phyloP scores from a whole-genome alignment of 2,888 invertebrate species.

The Dryomyza anilis region DNA sequence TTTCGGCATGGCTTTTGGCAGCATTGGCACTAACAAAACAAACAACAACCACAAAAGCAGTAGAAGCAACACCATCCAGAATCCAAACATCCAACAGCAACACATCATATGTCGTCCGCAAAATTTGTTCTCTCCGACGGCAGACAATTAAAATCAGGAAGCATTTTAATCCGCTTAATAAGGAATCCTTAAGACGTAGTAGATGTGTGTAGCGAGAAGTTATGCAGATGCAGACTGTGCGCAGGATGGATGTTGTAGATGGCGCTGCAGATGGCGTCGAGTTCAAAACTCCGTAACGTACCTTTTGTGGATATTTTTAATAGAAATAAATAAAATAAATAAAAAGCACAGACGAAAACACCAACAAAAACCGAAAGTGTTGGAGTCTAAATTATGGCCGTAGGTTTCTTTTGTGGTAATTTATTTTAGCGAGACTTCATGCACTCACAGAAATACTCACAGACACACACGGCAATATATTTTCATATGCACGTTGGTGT shows the following conservation, averaged over 20 bases:
- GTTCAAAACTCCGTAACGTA: no score
- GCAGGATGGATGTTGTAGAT: not conserved
- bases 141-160: conserved; percentile 59
- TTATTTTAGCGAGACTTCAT: conserved; percentile 19
- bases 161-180: conserved; percentile 60
- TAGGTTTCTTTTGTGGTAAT: conserved; percentile 36
- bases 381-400: conserved; percentile 39
- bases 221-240: not conserved
- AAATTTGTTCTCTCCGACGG: conserved; percentile 25
- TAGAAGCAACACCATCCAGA: not conserved
- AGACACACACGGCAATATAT: no score
- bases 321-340: no score
- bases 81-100: not conserved
- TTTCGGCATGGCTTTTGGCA: no score
- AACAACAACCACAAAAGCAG: not conserved
- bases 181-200: conserved; percentile 42
- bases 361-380: conserved; percentile 16
- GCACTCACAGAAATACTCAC: no score
- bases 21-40: not conserved
- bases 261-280: not conserved
- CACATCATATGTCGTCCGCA: conserved; percentile 13
- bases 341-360: not conserved
- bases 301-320: no score
- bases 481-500: conserved; percentile 5
- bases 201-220: not conserved